Percentiles rank a stretch among this genome's conserved stretches.
Conservation (phyloP, 2,888 invertebrate species). For the Tachystola acroxantha region DNA sequence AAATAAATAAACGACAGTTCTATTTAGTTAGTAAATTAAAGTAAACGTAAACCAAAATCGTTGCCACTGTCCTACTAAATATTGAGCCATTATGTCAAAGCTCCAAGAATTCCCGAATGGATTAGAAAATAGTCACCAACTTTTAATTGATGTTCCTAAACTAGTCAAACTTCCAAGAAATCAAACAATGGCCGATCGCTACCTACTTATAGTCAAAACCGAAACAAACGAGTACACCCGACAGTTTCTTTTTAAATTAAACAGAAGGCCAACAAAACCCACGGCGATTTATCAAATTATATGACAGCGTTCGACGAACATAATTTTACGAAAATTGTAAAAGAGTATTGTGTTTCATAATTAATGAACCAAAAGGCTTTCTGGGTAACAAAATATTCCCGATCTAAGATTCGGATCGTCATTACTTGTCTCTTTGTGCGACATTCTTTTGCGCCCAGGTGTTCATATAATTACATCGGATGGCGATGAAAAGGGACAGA, state of each 20-base stretch:
- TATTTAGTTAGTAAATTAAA: no score
- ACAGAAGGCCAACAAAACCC: conserved; percentile 39
- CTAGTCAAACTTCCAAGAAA: conserved; percentile 5
- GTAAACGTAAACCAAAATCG: no score
- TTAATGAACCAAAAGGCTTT: conserved; percentile 76
- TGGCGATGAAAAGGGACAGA: conserved; percentile 46
- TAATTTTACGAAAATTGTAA: conserved; percentile 70
- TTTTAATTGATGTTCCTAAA: not conserved
- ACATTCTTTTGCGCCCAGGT: conserved; percentile 77
- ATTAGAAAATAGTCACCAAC: not conserved
- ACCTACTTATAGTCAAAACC: conserved; percentile 10
- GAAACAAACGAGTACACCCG: conserved; percentile 17
- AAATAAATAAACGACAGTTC: no score
- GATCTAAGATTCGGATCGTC: conserved; percentile 76
- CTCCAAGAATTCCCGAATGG: not conserved
- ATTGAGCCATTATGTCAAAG: no score
- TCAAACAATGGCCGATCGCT: conserved; percentile 4
- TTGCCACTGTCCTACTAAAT: no score
- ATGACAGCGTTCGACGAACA: conserved; percentile 65
- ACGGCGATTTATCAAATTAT: conserved; percentile 65
- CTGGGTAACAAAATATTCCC: conserved; percentile 73
- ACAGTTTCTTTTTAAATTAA: conserved; percentile 28
- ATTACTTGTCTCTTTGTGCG: conserved; percentile 76
- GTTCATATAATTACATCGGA: conserved; percentile 74
- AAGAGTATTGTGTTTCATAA: conserved; percentile 75